Evolutionary conservation across 1,140 invertebrate genomes (phyloP).

Genomic region (Bombus affinis): DNA sequence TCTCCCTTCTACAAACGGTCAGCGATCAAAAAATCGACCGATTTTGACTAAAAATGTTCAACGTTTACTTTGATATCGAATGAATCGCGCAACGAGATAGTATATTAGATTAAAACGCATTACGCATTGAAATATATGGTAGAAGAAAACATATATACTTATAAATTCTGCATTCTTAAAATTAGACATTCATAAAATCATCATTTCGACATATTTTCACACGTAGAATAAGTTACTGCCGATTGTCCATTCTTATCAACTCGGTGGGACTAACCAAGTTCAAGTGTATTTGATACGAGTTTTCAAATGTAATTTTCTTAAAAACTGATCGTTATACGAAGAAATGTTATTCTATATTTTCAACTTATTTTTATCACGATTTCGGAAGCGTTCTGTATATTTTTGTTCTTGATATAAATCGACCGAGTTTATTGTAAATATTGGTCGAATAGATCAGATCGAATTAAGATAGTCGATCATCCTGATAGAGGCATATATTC

Average conservation of each 20-base stretch:
- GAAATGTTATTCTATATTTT: too few species aligned
- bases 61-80: neutral
- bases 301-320: neutral
- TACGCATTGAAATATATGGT: neutral
- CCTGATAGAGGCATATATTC: neutral
- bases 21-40: neutral
- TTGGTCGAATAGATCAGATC: neutral
- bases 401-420: too few species aligned
- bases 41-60: neutral
- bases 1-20: neutral
- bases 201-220: too few species aligned
- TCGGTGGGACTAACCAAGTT: neutral
- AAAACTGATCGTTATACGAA: too few species aligned
- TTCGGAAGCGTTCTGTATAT: neutral
- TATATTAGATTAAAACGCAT: neutral
- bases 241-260: too few species aligned
- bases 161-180: neutral
- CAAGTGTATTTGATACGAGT: neutral
- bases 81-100: neutral
- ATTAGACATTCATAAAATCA: too few species aligned
- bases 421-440: neutral
- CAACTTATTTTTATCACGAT: neutral
- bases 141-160: neutral
- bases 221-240: too few species aligned
- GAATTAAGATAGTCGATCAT: neutral